phyloP scores from a whole-genome alignment of 2,888 invertebrate species.

The Crepidodera aurea region DNA sequence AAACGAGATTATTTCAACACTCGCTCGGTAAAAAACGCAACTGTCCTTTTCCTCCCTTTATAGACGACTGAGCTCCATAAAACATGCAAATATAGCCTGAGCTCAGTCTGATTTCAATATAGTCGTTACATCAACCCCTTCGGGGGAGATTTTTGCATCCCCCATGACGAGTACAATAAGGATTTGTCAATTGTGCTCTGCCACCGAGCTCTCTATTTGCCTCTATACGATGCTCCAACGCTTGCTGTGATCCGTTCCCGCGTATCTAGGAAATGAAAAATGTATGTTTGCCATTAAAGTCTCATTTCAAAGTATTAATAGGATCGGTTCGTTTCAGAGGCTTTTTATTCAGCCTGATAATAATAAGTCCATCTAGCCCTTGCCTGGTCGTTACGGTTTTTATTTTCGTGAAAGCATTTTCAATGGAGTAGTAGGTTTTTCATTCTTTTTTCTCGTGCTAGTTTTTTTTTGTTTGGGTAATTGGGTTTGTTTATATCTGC shows the following conservation, averaged over 20 bases:
- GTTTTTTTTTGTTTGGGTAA: too few relatives aligned
- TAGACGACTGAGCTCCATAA: conserved; percentile 21
- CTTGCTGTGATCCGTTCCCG: conserved; percentile 43
- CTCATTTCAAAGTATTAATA: conserved; percentile 55
- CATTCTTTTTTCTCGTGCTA: too few relatives aligned
- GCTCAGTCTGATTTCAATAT: conserved; percentile 57
- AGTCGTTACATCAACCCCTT: conserved; percentile 55
- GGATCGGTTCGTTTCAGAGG: conserved; percentile 43
- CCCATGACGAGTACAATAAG: conserved; percentile 54
- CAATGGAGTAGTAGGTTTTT: too few relatives aligned
- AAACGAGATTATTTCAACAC: too few relatives aligned
- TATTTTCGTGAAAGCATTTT: conserved; percentile 17
- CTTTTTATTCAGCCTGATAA: conserved; percentile 39
- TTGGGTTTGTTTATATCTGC: too few relatives aligned
- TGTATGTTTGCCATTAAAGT: conserved; percentile 56
- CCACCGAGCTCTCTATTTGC: conserved; percentile 54
- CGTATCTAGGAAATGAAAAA: conserved; percentile 57
- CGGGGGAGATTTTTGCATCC: conserved; percentile 58
- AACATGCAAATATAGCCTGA: conserved; percentile 51
- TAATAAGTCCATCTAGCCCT: conserved; percentile 27
- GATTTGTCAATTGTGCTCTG: conserved; percentile 58
- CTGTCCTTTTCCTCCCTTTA: conserved; percentile 13
- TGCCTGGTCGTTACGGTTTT: conserved; percentile 13
- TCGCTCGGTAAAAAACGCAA: not conserved
- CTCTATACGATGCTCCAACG: conserved; percentile 38